These are phyloP conservation scores for Austrolebias charrua DNA, from an alignment of 2,797 vertebrate species.

Conservation along the genomic window DNA sequence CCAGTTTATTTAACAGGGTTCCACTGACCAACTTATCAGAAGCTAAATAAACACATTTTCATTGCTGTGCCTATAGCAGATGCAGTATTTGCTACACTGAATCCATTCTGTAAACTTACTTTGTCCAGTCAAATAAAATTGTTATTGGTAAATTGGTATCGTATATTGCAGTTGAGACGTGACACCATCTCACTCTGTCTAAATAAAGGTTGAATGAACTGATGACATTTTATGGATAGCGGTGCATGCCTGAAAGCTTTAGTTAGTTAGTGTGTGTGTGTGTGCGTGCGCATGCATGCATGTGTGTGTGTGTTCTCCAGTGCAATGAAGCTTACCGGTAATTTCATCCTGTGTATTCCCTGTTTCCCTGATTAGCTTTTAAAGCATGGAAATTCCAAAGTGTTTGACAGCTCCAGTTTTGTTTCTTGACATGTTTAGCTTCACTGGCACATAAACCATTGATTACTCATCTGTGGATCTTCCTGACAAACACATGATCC, in stretches of 20 bases:
- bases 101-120: not conserved
- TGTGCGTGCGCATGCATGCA: no score
- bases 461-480: conserved; percentile 79
- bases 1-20: not conserved
- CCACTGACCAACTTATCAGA: not conserved
- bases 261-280: conserved; percentile 11
- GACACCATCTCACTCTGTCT: not conserved
- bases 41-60: not conserved
- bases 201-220: no score
- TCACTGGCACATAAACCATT: conserved; percentile 65
- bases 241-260: not conserved
- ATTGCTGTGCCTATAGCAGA: not conserved
- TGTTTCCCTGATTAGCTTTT: conserved; percentile 65
- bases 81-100: not conserved
- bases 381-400: conserved; percentile 64
- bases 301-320: conserved; percentile 21
- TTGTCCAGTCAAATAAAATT: not conserved
- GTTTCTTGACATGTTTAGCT: conserved; percentile 74
- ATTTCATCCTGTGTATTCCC: conserved; percentile 67
- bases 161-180: not conserved
- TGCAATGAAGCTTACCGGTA: conserved; percentile 25
- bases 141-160: not conserved
- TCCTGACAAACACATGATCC: conserved; percentile 78
- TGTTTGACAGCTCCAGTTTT: conserved; percentile 59
- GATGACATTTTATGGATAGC: conserved; percentile 8